phyloP scores from a whole-genome alignment of 92 coral and sea anemone genomes.

The Paragorgia papillata region DNA sequence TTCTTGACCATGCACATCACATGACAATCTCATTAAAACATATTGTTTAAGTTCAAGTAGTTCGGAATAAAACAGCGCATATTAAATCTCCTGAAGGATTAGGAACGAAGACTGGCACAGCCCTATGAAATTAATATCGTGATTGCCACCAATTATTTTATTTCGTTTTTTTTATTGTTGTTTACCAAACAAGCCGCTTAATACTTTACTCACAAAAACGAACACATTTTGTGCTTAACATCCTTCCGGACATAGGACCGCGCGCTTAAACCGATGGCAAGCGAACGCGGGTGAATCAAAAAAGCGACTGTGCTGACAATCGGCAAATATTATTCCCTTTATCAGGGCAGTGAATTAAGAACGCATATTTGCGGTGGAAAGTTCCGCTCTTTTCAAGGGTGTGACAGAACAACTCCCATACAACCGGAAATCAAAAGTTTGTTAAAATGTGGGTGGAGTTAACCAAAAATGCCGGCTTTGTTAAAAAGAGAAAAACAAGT shows the following conservation, averaged over 20 bases:
- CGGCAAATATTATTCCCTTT: not conserved
- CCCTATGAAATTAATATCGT: not conserved
- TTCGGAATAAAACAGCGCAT: not conserved
- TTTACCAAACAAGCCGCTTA: constrained; percentile 12
- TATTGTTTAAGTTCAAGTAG: constrained; percentile 10
- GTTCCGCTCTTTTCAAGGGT: constrained; percentile 45
- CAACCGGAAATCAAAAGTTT: constrained; percentile 34
- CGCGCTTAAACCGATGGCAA: not conserved
- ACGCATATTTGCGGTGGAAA: constrained; percentile 39
- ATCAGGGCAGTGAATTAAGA: constrained; percentile 12
- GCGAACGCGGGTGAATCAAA: constrained; percentile 5
- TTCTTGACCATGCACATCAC: constrained; percentile 24
- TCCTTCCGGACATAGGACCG: constrained; percentile 3
- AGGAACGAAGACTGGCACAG: not conserved
- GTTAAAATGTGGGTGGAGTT: constrained; percentile 48
- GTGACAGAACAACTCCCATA: constrained; percentile 43
- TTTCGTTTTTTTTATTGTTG: constrained; percentile 2
- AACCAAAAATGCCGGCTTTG: constrained; percentile 45
- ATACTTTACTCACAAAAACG: constrained; percentile 2
- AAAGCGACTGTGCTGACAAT: constrained; percentile 20
- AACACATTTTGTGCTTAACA: constrained; percentile 1
- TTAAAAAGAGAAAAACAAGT: constrained; percentile 37
- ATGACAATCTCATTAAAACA: constrained; percentile 15
- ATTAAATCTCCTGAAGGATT: not conserved
- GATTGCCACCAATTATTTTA: not conserved